Base-by-base conservation (phyloP, 1,140 invertebrate species). In the Temnothorax longispinosus region DNA sequence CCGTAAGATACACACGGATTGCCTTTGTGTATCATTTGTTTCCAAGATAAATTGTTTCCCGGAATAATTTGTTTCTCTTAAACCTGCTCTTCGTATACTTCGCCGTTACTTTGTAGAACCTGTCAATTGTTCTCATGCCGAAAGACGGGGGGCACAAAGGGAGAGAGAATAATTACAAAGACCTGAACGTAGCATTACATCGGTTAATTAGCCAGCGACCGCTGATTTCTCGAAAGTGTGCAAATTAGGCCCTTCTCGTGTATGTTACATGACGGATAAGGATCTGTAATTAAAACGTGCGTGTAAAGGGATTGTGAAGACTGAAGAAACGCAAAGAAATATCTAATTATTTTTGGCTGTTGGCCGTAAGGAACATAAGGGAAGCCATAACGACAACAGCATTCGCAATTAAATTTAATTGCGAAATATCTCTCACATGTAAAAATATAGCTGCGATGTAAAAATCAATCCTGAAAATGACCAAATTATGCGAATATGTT, bases 201-300 rank as follows among this genome's bases (percentile, higher is more conserved):
- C 52, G 41, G 41, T 84, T 84, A 84, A 84, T 84, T 84, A 60
- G 41, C 80, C 69, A 4, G 41, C 41, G 41, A 74, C 54, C 35
- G 80, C 11, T 47, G 69, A 84, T 75, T 84, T 75, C 69, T 60
- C 69, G 56, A 84, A 84, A 84, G 69, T 74, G 80, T 62, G 80
- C 54, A 84, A 84, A 84, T 84, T 84, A 74, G 27, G 35, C 27
- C 44, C 67, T 54, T 27, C 80, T 47, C 27, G 52, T 44, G 67
- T 50, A 60, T 6, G 67, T 60, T 69, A 60, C 7, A 47, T 3
- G 54, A 75, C 54, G 41, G 69, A 75, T 75, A 84, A 74, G 18
- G 11, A 84, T 84, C 67, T 60, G 32, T 50, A 84, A 75, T 75
- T 62, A 75, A 84, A 56, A 62, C 54, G 80, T 72, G 80, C 78